Evolutionary conservation across 2,113 vertebrate genomes (phyloP), one percentile per base, ranked within the genome.

Genomic region (Antigone vipio): DNA sequence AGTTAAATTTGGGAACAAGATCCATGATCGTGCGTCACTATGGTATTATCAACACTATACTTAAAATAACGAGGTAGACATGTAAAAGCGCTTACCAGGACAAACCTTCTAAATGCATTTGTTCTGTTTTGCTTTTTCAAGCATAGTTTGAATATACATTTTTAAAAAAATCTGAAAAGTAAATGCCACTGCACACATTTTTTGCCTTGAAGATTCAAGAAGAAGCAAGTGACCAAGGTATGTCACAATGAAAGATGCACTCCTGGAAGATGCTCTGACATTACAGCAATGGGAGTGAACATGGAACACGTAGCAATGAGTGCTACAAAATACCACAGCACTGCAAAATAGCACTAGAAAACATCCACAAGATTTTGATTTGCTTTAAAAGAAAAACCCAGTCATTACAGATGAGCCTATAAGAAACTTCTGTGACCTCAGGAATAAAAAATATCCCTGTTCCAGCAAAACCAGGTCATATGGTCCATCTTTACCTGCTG

Each of bases 401-500:
- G 30, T 34, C 85, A 73, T 60, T 76, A 76, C n/a, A 68, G 18
- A 71, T 11, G 12, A 79, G 27, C n/a, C 47, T 59, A 0, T 69
- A 69, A 66, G 26, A 67, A 83, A 53, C 22, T 79, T 50, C 38
- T 76, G 34, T 26, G 44, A 63, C 50, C 19, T 30, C 17, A 26
- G 38, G 18, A 24, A 82, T 72, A 85, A 6, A 17, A 35, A 4
- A 11, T 11, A 63, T 35, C n/a, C 29, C 17, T 32, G 27, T n/a
- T 90, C 50, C 34, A 83, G 85, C 38, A 92, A 92, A 86, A 79
- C 14, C 47, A 81, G 53, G 58, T 85, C 71, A 85, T 8, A 56
- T 4, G 76, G 59, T 38, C 38, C 45, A 68, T 52, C 66, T 74
- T 84, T 59, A 67, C 20, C 26, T 55, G 81, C 29, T 23, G 50